Conservation (phyloP, 2,888 invertebrate genomes). For the Amphipoea lucens region DNA sequence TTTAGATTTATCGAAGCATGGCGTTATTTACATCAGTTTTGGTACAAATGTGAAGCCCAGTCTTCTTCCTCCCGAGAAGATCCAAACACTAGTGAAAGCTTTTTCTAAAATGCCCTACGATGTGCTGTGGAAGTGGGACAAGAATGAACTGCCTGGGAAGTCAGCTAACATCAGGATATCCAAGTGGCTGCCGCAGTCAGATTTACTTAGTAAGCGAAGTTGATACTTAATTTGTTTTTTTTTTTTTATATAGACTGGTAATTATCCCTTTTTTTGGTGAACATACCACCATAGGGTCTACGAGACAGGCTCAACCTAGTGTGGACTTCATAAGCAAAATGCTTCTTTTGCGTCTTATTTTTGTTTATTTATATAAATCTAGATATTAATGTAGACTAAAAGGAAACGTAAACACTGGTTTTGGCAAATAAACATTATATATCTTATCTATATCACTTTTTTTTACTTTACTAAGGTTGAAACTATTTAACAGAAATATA, state of each 20-base stretch:
- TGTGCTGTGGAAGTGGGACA: conserved; percentile 86
- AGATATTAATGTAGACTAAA: too few species aligned
- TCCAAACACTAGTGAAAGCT: conserved; percentile 74
- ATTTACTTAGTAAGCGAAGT: conserved; percentile 56
- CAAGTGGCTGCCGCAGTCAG: conserved; percentile 86
- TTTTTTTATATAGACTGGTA: too few species aligned
- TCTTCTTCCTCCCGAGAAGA: conserved; percentile 73
- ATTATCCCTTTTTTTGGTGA: neutral
- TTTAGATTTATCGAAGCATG: conserved; percentile 80
- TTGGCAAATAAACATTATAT: too few species aligned
- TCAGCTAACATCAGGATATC: conserved; percentile 80
- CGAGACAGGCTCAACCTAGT: too few species aligned
- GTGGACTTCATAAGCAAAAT: too few species aligned
- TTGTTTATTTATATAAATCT: too few species aligned
- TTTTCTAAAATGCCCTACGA: conserved; percentile 83
- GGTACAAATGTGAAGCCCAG: conserved; percentile 81
- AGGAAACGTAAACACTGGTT: too few species aligned
- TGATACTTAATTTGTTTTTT: neutral
- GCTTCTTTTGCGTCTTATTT: too few species aligned
- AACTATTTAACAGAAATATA: too few species aligned
- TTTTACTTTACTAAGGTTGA: too few species aligned
- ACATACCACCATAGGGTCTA: too few species aligned
- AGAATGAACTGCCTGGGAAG: conserved; percentile 74
- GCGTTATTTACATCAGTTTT: conserved; percentile 85
- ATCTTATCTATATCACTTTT: too few species aligned